phyloP scores from a whole-genome alignment of 2,113 vertebrate species.

The Bubo scandiacus region DNA sequence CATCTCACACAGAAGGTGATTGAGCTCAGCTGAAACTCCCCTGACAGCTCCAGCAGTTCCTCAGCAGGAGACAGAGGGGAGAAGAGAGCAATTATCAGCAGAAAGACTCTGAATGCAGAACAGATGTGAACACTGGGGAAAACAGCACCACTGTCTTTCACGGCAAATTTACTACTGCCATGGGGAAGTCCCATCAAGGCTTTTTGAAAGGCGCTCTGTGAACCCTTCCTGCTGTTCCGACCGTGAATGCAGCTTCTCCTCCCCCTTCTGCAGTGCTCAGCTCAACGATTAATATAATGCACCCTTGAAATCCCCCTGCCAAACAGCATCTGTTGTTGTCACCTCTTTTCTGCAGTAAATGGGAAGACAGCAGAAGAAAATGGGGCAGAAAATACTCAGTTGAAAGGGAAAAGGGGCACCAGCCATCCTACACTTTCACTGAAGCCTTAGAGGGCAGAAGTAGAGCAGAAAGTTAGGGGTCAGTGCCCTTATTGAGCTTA shows the following conservation, averaged over 20 bases:
- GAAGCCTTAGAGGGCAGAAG: background rate
- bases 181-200: background rate
- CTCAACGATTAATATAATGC: background rate
- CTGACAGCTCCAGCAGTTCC: background rate
- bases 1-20: background rate
- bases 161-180: background rate
- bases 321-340: background rate
- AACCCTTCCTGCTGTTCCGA: background rate
- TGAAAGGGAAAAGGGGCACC: background rate
- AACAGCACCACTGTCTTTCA: background rate
- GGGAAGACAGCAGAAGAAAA: background rate
- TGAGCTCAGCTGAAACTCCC: background rate
- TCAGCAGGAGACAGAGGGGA: background rate
- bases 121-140: background rate
- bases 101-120: background rate
- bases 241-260: background rate
- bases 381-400: background rate
- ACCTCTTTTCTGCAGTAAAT: background rate
- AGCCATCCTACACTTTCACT: background rate
- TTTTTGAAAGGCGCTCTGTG: background rate
- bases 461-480: background rate
- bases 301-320: background rate
- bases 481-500: background rate
- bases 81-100: slow-evolving; percentile 33
- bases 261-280: background rate